These are phyloP conservation scores for Prunella himalayana DNA, from an alignment of 2,113 vertebrate species.

Conservation along the genomic window DNA sequence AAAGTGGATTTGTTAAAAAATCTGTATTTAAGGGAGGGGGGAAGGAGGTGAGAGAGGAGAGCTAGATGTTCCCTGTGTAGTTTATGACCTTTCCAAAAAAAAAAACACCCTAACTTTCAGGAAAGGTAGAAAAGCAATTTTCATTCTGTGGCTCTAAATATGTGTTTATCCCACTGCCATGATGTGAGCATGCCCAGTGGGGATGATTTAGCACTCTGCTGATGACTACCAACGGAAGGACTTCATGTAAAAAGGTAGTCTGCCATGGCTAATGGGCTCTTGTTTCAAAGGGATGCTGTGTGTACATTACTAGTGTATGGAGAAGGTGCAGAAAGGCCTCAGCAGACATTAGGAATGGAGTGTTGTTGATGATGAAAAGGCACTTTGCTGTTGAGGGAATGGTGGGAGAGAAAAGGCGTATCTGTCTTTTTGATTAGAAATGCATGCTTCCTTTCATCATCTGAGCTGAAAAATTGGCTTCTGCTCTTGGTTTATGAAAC, in stretches of 20 bases:
- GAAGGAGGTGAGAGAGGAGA: neutral
- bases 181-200: slow-evolving; percentile 70
- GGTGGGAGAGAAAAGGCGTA: slow-evolving; percentile 78
- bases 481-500: slow-evolving; percentile 83
- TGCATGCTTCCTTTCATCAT: slow-evolving; percentile 84
- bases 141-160: slow-evolving; percentile 65
- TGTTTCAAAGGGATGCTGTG: slow-evolving; percentile 79
- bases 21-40: neutral
- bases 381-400: slow-evolving; percentile 80
- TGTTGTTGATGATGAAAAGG: slow-evolving; percentile 84
- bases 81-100: slow-evolving; percentile 47
- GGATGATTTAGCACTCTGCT: slow-evolving; percentile 73
- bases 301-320: slow-evolving; percentile 76
- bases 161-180: slow-evolving; percentile 60
- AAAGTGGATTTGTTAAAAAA: slow-evolving; percentile 44
- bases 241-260: slow-evolving; percentile 77
- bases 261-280: slow-evolving; percentile 79
- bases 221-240: slow-evolving; percentile 76
- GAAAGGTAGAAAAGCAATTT: slow-evolving; percentile 65
- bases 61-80: neutral
- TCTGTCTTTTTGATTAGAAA: slow-evolving; percentile 86
- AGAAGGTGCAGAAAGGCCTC: slow-evolving; percentile 79
- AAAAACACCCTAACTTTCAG: neutral
- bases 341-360: slow-evolving; percentile 80
- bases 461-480: slow-evolving; percentile 81